Evolutionary conservation across 2,888 invertebrate species (phyloP), one percentile per base, ranked within the genome.

Genomic region (Tachina grossa): DNA sequence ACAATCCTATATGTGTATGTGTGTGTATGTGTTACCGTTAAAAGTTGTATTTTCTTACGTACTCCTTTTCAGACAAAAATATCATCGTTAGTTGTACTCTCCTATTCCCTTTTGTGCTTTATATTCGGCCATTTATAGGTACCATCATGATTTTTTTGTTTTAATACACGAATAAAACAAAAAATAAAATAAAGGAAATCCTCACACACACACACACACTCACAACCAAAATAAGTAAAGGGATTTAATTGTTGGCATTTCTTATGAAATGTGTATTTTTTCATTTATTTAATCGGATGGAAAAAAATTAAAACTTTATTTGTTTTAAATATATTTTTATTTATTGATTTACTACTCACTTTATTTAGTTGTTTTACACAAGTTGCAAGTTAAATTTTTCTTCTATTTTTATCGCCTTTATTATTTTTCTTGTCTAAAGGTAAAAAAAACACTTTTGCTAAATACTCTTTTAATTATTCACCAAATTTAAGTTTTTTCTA

Each of bases 361-460:
- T 83, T 78, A 9, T 69, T 57, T 41, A 59, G 61, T 3, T 14
- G 45, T 49, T 85, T 69, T 69, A 68, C 53, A 85, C 77, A 74
- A 85, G 51, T 85, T 85, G 65, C 66, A 71, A 74, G 49, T 11
- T 49, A 10, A 55, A 71, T 55, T 66, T 79, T 61, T 43, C 10
- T 11, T 11, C 31, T 31, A 3, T 10, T 59, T 74, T 66, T 39
- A 45, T 51, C 41, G 45, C 53, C 47, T 75, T 79, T 63, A 31
- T 68, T 66, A 83, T 83, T 83, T 83, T 85, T 68, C 78, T 85
- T 82, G 82, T 82, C 82, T 69, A 75, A 81, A 78, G 72, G 45
- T 63, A 39, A 16, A 49, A 57, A 72, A 39, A 53, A 53, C 68
- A 41, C 22, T 61, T 61, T 47, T 69, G 31, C 10, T 13, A 45